Percentiles rank a stretch among this genome's conserved stretches.
Evolutionary conservation across 37 sponge, comb jelly and placozoan species (phyloP).

Genomic region (Cliona cf. orientalis): DNA sequence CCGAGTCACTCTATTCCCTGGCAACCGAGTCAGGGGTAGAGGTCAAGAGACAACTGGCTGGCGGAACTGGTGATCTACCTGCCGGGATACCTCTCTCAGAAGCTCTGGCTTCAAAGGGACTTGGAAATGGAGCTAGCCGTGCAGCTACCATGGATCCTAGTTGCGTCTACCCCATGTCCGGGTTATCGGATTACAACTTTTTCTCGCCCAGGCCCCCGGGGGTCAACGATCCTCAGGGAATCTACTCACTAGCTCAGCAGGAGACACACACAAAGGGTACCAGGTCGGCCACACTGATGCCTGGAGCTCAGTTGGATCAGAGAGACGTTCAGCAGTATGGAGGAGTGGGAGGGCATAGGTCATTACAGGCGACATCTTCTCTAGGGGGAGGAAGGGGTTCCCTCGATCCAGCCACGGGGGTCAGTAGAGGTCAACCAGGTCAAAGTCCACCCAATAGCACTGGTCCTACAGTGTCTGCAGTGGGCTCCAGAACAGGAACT

Average conservation of each 20-base stretch:
- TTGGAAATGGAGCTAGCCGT: not conserved
- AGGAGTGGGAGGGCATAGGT: too few species aligned
- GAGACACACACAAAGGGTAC: not conserved
- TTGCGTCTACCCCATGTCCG: not conserved
- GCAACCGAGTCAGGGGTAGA: constrained; percentile 6
- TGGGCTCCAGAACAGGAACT: not conserved
- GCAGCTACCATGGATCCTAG: not conserved
- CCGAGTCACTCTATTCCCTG: constrained; percentile 16
- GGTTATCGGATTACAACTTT: not conserved
- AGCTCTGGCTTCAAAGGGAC: constrained; percentile 40
- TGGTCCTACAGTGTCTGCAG: too few species aligned
- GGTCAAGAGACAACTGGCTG: constrained; percentile 22
- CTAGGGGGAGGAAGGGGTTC: too few species aligned
- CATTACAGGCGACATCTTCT: too few species aligned
- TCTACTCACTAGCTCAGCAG: not conserved
- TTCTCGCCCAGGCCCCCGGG: constrained; percentile 9
- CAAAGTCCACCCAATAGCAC: too few species aligned
- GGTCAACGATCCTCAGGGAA: not conserved
- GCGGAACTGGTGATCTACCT: constrained; percentile 10
- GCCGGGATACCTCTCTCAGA: constrained; percentile 50
- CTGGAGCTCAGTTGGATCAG: not conserved
- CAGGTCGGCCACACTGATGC: constrained; percentile 6
- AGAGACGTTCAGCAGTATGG: too few species aligned
- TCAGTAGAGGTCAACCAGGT: too few species aligned
- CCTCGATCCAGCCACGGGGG: too few species aligned